Conservation (phyloP, 2,888 invertebrate genomes). For the Neoitamus cyanurus region DNA sequence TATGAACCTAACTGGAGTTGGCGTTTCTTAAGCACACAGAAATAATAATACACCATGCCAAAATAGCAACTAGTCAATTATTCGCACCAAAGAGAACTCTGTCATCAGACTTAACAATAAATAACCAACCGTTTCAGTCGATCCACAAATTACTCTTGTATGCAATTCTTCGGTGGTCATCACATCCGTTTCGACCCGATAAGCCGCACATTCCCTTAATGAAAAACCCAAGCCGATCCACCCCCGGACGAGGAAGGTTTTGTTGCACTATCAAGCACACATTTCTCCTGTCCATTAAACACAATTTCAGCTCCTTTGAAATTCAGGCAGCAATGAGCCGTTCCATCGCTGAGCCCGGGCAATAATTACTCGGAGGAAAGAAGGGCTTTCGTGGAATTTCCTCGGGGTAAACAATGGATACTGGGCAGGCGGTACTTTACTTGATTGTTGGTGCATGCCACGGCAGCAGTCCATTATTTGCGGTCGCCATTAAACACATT, state of each 20-base stretch:
- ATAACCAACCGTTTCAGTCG: background rate
- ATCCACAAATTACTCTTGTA: background rate
- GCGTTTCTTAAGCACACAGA: too few relatives aligned
- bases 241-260: background rate
- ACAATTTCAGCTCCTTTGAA: conserved; percentile 35
- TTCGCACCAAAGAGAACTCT: background rate
- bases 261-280: background rate
- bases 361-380: conserved; percentile 6
- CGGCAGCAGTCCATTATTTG: conserved; percentile 2
- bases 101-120: background rate
- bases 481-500: conserved; percentile 44
- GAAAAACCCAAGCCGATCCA: background rate
- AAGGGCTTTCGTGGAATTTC: conserved; percentile 22
- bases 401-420: conserved; percentile 5
- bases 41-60: too few relatives aligned
- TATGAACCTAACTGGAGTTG: too few relatives aligned
- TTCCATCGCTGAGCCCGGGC: background rate
- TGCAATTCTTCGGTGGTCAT: background rate
- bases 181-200: background rate
- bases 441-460: conserved; percentile 23
- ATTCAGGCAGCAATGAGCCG: conserved; percentile 17
- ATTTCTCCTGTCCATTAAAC: conserved; percentile 22
- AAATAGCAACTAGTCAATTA: background rate
- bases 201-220: background rate
- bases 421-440: conserved; percentile 20